Evolutionary conservation across 1,140 invertebrate genomes (phyloP).

Genomic region (Zaprionus ornatus): DNA sequence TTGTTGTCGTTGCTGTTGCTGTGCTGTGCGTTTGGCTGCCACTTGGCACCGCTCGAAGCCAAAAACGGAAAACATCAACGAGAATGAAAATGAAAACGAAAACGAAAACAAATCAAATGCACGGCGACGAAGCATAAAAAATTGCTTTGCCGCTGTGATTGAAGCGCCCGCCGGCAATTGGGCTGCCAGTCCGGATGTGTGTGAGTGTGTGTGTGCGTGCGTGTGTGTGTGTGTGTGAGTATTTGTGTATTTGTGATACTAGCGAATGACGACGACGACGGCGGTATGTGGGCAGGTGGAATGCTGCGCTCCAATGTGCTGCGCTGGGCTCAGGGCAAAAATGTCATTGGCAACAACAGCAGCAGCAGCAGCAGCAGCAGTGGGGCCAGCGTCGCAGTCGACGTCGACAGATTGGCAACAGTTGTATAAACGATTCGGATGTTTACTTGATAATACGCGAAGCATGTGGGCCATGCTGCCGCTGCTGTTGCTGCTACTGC

Average conservation of each 20-base stretch:
- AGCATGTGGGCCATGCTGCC: constrained; percentile 23
- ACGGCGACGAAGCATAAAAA: constrained; percentile 62
- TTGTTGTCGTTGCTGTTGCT: background rate
- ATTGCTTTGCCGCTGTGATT: constrained; percentile 61
- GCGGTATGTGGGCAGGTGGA: constrained; percentile 3
- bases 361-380: constrained; percentile 17
- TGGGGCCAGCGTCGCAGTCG: background rate
- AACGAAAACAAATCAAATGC: constrained; percentile 61
- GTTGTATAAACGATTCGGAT: constrained; percentile 75
- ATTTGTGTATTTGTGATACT: background rate
- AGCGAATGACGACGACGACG: background rate
- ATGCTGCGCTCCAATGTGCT: constrained; percentile 12
- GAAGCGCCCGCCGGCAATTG: constrained; percentile 44
- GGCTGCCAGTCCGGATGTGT: constrained; percentile 8
- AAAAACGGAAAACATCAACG: constrained; percentile 33
- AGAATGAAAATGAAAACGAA: constrained; percentile 50
- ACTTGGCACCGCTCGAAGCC: constrained; percentile 35
- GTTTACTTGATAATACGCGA: constrained; percentile 67
- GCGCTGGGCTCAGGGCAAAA: constrained; percentile 40
- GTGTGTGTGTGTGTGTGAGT: background rate
- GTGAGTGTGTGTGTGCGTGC: background rate
- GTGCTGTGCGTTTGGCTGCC: constrained; percentile 16
- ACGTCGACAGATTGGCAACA: constrained; percentile 67
- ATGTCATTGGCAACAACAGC: constrained; percentile 62
- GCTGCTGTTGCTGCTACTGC: background rate